These are phyloP conservation scores for Sinella curviseta DNA, from an alignment of 1,140 invertebrate genomes.

Conservation along the genomic window DNA sequence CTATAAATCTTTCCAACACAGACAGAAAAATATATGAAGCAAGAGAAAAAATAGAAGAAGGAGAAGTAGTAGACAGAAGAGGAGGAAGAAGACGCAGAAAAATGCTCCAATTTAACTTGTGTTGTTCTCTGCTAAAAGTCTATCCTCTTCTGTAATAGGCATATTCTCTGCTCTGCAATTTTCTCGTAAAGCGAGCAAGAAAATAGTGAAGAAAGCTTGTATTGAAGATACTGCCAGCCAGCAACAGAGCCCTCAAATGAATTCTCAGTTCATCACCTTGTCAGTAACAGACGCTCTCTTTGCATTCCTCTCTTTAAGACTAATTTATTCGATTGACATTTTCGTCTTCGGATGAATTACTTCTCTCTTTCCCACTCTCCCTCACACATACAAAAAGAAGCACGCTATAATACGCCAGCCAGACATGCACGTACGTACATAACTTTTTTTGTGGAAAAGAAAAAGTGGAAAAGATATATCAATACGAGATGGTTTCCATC, in stretches of 20 bases:
- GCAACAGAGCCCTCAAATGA: slow-evolving; percentile 30
- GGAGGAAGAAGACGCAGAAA: neutral
- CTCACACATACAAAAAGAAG: too few species aligned
- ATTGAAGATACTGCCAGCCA: neutral
- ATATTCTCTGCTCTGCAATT: neutral
- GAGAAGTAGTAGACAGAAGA: neutral
- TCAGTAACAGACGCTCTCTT: slow-evolving; percentile 32
- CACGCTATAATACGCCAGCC: too few species aligned
- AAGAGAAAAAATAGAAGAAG: neutral
- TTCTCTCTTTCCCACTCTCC: slow-evolving; percentile 17
- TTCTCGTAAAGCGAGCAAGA: neutral
- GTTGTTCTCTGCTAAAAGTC: neutral
- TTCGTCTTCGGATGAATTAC: slow-evolving; percentile 31
- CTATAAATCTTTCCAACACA: slow-evolving; percentile 16
- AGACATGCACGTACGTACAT: too few species aligned
- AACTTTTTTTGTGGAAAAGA: too few species aligned
- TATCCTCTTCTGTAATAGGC: too few species aligned
- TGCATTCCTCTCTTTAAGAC: slow-evolving; percentile 28
- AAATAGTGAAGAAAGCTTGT: neutral
- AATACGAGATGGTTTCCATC: too few species aligned
- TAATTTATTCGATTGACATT: slow-evolving; percentile 44
- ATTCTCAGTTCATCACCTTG: slow-evolving; percentile 44
- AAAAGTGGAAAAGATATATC: too few species aligned
- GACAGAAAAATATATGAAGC: slow-evolving; percentile 29
- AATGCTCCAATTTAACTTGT: neutral